Percentiles rank a stretch among this genome's conserved stretches.
Evolutionary conservation across 2,888 invertebrate species (phyloP).

Genomic region (Rhagium mordax): DNA sequence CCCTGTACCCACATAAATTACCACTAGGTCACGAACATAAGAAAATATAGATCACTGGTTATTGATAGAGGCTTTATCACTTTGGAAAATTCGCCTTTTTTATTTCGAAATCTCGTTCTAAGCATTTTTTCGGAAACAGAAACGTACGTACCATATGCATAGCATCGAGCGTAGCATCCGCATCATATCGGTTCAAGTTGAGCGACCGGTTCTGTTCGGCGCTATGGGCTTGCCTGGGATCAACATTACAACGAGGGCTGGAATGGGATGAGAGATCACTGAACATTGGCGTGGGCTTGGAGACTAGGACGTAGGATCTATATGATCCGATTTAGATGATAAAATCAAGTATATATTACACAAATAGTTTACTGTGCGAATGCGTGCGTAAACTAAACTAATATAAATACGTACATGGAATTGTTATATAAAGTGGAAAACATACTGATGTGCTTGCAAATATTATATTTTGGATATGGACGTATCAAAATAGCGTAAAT

Average conservation of each 20-base stretch:
- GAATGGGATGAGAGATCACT: slow-evolving; percentile 2
- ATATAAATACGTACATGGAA: not conserved
- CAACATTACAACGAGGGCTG: slow-evolving; percentile 39
- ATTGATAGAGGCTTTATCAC: not conserved
- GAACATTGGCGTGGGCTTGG: not conserved
- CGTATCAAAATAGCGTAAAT: not conserved
- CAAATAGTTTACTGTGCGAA: slow-evolving; percentile 17
- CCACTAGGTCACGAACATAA: not conserved
- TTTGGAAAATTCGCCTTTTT: not conserved
- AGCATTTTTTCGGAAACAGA: not conserved
- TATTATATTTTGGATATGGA: not conserved
- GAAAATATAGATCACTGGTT: not conserved
- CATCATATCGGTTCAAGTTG: slow-evolving; percentile 21
- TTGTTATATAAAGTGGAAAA: not conserved
- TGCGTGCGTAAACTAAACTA: slow-evolving; percentile 13
- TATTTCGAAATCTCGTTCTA: slow-evolving; percentile 1
- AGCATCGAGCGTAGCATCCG: too few species aligned
- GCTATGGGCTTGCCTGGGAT: slow-evolving; percentile 33
- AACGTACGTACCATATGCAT: not conserved
- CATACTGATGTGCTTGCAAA: not conserved
- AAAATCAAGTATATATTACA: slow-evolving; percentile 19
- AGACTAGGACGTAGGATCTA: slow-evolving; percentile 3
- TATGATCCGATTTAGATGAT: slow-evolving; percentile 20
- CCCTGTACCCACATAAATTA: not conserved
- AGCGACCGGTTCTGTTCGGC: slow-evolving; percentile 31